Base-by-base conservation (phyloP, 2,888 invertebrate genomes). In the Metallyticus violacea region DNA sequence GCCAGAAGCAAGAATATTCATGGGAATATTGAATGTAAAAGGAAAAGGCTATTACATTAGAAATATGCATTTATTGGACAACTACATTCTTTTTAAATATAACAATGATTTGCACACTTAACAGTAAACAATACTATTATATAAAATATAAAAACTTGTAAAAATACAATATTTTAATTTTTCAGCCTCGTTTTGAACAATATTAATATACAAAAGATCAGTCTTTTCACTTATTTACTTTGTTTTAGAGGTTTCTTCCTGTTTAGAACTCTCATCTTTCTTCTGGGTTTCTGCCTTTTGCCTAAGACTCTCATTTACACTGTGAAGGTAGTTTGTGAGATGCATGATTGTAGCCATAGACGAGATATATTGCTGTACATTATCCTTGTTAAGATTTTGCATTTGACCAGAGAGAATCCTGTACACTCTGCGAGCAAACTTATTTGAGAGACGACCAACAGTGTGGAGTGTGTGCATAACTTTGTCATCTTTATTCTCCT, bases 391-490 rank as follows among this genome's bases (percentile, higher is more conserved):
- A 87, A 93, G 86, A 4, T 89, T 90, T 89, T 93, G 93, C 91
- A 95, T 92, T 90, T 94, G 94, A 89, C 92, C 91, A 77, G 94
- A 93, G 88, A 95, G 93, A 91, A 94, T 94, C 89, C 94, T 92
- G 93, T 95, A 96, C 88, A 96, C 94, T 87, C 96, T 94, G 85
- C 95, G 93, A 83, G 95, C 95, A 22, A 95, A 94, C 91, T 95
- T 96, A 87, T 95, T 94, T 89, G 95, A 95, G 89, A 96, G 93
- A 26, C 95, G 93, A 26, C 96, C 95, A 87, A 96, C 95, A 0
- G 95, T 96, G 92, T 96, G 95, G 89, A 95, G 93, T 0, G 95
- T 94, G 92, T 95, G 95, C 88, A 95, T 91, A 26, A 95, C 94
- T 85, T 95, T 95, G 91, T 96, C 96, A 26, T 62, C 15, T 3